Percentiles rank a stretch among this genome's conserved stretches.
Conservation (phyloP, 1,140 invertebrate species). For the Steinernema feltiae region DNA sequence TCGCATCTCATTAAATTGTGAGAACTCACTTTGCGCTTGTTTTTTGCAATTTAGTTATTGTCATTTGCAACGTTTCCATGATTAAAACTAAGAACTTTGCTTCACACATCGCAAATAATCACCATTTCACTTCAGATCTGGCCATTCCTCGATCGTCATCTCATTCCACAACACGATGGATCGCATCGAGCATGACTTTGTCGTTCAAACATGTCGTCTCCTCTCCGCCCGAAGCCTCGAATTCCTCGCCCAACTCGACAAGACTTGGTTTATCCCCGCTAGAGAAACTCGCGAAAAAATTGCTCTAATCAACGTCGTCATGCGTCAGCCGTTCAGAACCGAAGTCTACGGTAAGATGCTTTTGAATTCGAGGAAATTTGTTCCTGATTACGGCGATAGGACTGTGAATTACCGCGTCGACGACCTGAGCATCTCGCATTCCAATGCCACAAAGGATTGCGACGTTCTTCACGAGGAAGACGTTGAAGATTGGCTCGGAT, state of each 20-base stretch:
- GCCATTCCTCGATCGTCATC: background rate
- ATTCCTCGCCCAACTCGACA: background rate
- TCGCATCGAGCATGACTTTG: background rate
- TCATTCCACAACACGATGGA: background rate
- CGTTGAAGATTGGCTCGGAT: background rate
- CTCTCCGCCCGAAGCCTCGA: background rate
- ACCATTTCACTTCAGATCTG: no score
- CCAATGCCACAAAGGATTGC: background rate
- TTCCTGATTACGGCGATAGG: background rate
- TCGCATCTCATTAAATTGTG: no score
- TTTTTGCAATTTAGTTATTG: no score
- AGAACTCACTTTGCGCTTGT: no score
- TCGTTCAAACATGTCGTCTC: background rate
- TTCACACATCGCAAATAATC: no score
- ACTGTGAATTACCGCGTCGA: background rate
- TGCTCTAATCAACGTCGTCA: background rate
- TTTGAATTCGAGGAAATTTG: background rate
- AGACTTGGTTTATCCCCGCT: background rate
- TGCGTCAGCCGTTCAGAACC: background rate
- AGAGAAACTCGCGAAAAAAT: background rate
- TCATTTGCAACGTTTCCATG: no score
- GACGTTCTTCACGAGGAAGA: background rate
- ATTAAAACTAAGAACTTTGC: no score
- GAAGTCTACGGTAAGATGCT: background rate
- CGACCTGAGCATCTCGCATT: background rate